Evolutionary conservation across 2,888 invertebrate genomes (phyloP), one percentile per base, ranked within the genome.

Genomic region (Stegophylla sp.): DNA sequence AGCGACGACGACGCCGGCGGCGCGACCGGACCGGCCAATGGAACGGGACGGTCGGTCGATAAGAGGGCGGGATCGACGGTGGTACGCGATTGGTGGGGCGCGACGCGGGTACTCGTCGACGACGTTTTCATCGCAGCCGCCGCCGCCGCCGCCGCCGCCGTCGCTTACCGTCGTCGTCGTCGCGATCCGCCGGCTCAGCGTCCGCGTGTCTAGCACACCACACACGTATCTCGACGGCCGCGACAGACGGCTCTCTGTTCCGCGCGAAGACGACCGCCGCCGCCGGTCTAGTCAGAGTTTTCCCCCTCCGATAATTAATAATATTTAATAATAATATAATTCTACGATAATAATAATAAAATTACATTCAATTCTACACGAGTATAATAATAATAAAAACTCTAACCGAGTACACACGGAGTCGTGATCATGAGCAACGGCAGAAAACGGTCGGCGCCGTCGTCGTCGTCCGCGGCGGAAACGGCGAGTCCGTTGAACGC

Each of bases 61-160:
- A 79, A 79, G 56, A 79, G 79, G 79, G 79, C 79, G 79, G 79
- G 71, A 69, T 59, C 79, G 48, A 51, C 23, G 48, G 34, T 51
- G 20, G 61, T 79, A 51, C 79, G 69, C 61, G 45, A 79, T 79
- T 79, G 79, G 69, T 59, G 79, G 69, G 61, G 13, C 45, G 61
- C 67, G n/a, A n/a, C n/a, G 20, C 17, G 12, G 41, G 17, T 28
- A 34, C 10, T 59, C 23, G 17, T 45, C 43, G 41, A n/a, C 64
- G 63, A 5, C 41, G 56, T 20, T 15, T 1, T 17, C 10, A 41
- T 41, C 41, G 20, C 41, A 28, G 13, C 1, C 56, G 10, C 64
- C 17, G 41, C 23, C 26, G 51, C 3, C 43, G 67, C 45, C 15
- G 67, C 26, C 45, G 53, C 17, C 2, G 17, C 41, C 64, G 48